A percentile compares a stretch with the other conserved stretches of the same genome.
phyloP scores from a whole-genome alignment of 2,113 vertebrate species.

The Riparia riparia region DNA sequence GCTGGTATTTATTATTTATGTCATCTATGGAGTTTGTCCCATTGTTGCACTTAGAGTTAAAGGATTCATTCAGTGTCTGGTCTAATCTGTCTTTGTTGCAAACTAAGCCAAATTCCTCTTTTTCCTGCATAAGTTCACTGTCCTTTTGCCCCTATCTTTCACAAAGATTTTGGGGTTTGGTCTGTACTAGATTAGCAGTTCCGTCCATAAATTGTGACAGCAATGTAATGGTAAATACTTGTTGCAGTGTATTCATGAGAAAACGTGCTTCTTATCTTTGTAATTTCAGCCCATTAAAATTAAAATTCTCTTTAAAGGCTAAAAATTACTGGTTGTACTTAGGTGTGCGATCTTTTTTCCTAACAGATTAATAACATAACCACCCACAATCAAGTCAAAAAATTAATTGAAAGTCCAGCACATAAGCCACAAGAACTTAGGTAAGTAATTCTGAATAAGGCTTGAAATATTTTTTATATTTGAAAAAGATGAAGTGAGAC shows the following conservation, averaged over 20 bases:
- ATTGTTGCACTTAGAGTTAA: neutral
- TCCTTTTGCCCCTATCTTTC: neutral
- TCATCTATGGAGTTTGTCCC: neutral
- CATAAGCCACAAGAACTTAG: neutral
- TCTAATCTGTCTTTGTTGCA: neutral
- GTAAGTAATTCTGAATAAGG: constrained; percentile 18
- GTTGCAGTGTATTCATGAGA: neutral
- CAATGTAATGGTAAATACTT: neutral
- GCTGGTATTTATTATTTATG: neutral
- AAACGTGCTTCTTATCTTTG: neutral
- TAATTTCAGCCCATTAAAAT: neutral
- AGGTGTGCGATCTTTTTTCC: neutral
- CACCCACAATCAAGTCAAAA: neutral
- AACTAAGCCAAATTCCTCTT: neutral
- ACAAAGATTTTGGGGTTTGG: neutral
- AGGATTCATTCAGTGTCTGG: neutral
- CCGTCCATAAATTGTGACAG: neutral
- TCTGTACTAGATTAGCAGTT: neutral
- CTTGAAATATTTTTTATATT: neutral
- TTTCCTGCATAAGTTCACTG: neutral
- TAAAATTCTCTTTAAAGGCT: neutral
- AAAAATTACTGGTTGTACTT: neutral
- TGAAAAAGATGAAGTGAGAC: neutral
- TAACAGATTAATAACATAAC: constrained; percentile 49
- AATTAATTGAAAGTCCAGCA: constrained; percentile 13